Conservation (phyloP, 2,113 vertebrate species). For the Epinephelus moara region DNA sequence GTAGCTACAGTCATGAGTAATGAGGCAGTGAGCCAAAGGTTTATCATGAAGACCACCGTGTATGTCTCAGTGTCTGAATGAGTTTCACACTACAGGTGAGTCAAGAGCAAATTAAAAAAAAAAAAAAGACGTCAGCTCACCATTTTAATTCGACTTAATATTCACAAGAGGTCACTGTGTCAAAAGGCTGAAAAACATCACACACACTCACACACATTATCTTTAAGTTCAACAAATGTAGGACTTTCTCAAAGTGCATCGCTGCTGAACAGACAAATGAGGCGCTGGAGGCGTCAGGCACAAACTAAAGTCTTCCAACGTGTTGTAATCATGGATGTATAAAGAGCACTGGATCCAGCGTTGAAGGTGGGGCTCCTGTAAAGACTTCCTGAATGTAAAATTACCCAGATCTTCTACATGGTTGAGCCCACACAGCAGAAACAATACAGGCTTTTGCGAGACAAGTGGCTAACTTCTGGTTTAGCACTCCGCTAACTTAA, state of each 20-base stretch:
- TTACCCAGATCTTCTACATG: no score
- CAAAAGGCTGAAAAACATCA: slow-evolving; percentile 33
- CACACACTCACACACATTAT: slow-evolving; percentile 22
- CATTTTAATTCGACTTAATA: slow-evolving; percentile 20
- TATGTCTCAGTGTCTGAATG: background rate
- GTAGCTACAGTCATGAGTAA: background rate
- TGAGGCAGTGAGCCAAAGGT: background rate
- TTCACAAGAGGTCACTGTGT: slow-evolving; percentile 57
- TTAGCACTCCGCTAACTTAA: no score
- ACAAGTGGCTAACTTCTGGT: no score
- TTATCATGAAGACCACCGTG: background rate
- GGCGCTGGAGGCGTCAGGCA: slow-evolving; percentile 34
- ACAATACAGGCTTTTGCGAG: no score
- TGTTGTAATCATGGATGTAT: background rate
- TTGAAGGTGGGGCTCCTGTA: no score
- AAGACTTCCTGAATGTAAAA: no score
- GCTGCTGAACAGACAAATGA: slow-evolving; percentile 17
- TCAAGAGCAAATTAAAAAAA: slow-evolving; percentile 1
- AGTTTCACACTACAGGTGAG: background rate
- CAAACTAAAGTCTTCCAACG: background rate
- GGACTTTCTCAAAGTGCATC: slow-evolving; percentile 33
- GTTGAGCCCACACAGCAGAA: no score
- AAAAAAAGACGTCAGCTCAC: slow-evolving; percentile 10
- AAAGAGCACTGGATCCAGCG: no score
- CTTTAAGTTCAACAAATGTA: slow-evolving; percentile 13